phyloP scores from a whole-genome alignment of 2,113 vertebrate genomes.

The Platichthys flesus region DNA sequence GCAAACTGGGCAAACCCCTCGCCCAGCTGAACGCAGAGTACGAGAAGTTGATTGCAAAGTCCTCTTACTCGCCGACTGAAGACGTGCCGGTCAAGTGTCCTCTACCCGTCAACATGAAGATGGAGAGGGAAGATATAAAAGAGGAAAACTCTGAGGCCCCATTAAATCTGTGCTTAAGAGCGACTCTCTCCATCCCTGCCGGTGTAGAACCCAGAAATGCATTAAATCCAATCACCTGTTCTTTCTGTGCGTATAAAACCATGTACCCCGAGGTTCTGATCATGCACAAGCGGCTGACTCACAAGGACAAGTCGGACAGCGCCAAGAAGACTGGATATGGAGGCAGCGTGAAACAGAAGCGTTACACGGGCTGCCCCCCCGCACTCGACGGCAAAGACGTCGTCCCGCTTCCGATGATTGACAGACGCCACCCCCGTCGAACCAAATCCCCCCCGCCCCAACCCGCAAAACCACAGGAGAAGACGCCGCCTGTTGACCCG shows the following conservation, averaged over 20 bases:
- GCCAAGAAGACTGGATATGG: conserved; percentile 70
- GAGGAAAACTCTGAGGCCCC: conserved; percentile 79
- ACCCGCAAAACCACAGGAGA: conserved; percentile 78
- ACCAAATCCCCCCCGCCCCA: conserved; percentile 76
- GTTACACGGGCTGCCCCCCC: conserved; percentile 92
- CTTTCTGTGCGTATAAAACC: conserved; percentile 89
- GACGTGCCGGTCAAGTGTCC: conserved; percentile 39
- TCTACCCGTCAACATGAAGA: conserved; percentile 62
- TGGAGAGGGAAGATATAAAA: conserved; percentile 56
- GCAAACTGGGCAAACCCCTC: conserved; percentile 38
- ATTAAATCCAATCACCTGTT: conserved; percentile 82
- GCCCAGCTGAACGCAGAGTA: conserved; percentile 33
- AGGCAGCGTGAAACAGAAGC: conserved; percentile 71
- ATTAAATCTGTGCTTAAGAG: conserved; percentile 86
- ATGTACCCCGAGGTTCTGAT: conserved; percentile 92
- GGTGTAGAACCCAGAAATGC: conserved; percentile 73
- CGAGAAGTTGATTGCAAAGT: conserved; percentile 32
- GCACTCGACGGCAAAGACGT: conserved; percentile 93
- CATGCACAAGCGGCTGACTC: conserved; percentile 90
- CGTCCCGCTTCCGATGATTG: conserved; percentile 74
- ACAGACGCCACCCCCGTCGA: conserved; percentile 72
- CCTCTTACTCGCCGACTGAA: conserved; percentile 35
- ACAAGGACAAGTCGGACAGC: conserved; percentile 86
- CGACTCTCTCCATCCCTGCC: conserved; percentile 73
- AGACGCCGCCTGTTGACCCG: conserved; percentile 46